These are phyloP conservation scores for Brachypteracias leptosomus DNA, from an alignment of 2,113 vertebrate species.

Conservation along the genomic window DNA sequence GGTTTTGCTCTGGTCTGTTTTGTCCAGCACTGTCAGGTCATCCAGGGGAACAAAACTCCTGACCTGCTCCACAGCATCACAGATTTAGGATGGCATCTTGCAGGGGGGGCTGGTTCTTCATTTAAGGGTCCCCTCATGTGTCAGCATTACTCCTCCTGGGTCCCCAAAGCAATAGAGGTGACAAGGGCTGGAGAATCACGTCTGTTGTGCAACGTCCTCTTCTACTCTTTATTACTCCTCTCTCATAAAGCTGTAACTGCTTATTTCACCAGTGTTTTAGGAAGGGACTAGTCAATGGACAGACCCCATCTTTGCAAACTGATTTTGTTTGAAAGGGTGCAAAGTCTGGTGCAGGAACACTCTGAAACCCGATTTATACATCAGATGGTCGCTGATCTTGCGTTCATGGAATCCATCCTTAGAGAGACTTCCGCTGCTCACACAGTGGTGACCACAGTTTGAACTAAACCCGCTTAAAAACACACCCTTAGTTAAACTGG, in stretches of 20 bases:
- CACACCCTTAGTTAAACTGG: background rate
- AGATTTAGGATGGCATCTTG: background rate
- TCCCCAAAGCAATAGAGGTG: background rate
- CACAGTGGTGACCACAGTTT: background rate
- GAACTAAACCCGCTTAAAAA: background rate
- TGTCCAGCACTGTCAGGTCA: background rate
- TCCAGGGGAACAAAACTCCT: background rate
- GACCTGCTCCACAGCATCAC: background rate
- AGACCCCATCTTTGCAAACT: background rate
- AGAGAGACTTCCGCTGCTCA: background rate
- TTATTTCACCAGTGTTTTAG: background rate
- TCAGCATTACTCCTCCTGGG: fast-evolving
- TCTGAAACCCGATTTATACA: background rate
- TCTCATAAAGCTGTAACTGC: background rate
- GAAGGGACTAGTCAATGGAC: background rate
- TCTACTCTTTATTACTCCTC: background rate
- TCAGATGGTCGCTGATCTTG: background rate
- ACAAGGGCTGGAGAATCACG: background rate
- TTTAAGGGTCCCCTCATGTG: background rate
- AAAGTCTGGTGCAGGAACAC: background rate
- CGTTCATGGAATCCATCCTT: background rate
- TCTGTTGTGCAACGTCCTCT: background rate
- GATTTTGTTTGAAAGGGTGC: background rate
- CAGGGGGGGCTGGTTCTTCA: background rate
- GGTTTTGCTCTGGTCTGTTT: background rate